phyloP scores from a whole-genome alignment of 2,797 vertebrate species.

The Falco naumanni region DNA sequence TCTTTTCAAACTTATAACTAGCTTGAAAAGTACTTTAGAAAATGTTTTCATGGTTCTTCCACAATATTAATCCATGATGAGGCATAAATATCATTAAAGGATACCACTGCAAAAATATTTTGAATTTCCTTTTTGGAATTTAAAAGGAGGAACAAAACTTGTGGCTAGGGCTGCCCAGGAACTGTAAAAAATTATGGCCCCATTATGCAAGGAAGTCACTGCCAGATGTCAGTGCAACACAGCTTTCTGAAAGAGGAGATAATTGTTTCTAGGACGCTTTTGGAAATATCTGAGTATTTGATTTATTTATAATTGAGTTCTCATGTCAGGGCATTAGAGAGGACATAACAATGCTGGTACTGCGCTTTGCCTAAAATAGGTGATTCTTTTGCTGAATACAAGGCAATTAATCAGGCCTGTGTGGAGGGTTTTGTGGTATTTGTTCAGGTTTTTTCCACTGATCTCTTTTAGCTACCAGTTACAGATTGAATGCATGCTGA shows the following conservation, averaged over 20 bases:
- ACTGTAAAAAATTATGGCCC: conserved; percentile 4
- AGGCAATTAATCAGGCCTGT: neutral
- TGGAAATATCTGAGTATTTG: conserved; percentile 16
- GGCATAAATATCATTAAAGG: neutral
- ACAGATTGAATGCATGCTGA: conserved; percentile 91
- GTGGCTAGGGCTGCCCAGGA: neutral
- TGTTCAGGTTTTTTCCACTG: neutral
- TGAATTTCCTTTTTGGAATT: neutral
- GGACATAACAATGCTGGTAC: neutral
- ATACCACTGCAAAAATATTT: neutral
- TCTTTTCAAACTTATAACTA: neutral
- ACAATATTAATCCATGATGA: neutral
- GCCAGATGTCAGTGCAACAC: conserved; percentile 33
- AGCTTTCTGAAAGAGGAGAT: conserved; percentile 23
- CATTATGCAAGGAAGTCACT: conserved; percentile 23
- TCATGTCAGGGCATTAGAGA: neutral
- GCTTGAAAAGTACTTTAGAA: neutral
- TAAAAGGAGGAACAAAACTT: conserved; percentile 15
- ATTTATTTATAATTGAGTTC: conserved; percentile 46
- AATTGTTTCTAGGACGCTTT: conserved; percentile 46
- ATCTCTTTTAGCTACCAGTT: conserved; percentile 85
- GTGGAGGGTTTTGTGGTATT: neutral
- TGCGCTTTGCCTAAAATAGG: conserved; percentile 13
- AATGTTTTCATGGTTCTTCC: neutral
- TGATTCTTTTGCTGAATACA: neutral